These are phyloP conservation scores for Rafetus swinhoei DNA, from an alignment of 2,113 vertebrate genomes.

Conservation along the genomic window DNA sequence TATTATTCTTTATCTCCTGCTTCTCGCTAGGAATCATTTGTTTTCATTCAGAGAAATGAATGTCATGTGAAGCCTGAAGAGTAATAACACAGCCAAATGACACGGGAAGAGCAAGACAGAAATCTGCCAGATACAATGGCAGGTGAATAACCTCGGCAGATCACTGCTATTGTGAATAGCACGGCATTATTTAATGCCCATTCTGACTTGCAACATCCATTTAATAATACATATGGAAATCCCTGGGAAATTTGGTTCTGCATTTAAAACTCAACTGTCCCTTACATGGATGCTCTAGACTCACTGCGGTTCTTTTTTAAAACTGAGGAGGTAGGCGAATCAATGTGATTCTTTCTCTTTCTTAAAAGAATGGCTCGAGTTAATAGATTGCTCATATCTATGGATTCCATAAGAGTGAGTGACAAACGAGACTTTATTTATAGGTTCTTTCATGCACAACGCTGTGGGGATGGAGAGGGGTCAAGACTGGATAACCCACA, in stretches of 20 bases:
- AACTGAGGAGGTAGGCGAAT: not conserved
- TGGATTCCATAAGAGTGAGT: slow-evolving; percentile 38
- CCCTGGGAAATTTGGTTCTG: not conserved
- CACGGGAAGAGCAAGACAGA: slow-evolving; percentile 43
- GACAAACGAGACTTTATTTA: slow-evolving; percentile 72
- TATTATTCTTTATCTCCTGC: slow-evolving; percentile 83
- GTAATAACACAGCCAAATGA: slow-evolving; percentile 71
- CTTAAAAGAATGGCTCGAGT: slow-evolving; percentile 58
- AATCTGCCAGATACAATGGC: slow-evolving; percentile 56
- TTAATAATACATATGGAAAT: slow-evolving; percentile 43
- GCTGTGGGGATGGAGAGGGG: not conserved
- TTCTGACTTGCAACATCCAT: slow-evolving; percentile 20
- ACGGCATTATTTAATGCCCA: slow-evolving; percentile 35
- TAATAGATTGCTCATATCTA: slow-evolving; percentile 6
- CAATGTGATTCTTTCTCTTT: slow-evolving; percentile 4
- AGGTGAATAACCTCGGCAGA: slow-evolving; percentile 62
- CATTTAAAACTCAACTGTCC: not conserved
- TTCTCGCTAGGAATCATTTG: slow-evolving; percentile 76
- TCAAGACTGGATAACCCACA: slow-evolving; percentile 47
- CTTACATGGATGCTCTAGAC: slow-evolving; percentile 32
- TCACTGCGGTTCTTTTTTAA: not conserved
- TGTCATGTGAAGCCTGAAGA: slow-evolving; percentile 65
- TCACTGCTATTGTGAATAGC: slow-evolving; percentile 20
- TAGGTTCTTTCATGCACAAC: slow-evolving; percentile 42
- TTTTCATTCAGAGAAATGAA: slow-evolving; percentile 83